Conservation (phyloP, 2,113 vertebrate species). For the Malurus cyaneus region DNA sequence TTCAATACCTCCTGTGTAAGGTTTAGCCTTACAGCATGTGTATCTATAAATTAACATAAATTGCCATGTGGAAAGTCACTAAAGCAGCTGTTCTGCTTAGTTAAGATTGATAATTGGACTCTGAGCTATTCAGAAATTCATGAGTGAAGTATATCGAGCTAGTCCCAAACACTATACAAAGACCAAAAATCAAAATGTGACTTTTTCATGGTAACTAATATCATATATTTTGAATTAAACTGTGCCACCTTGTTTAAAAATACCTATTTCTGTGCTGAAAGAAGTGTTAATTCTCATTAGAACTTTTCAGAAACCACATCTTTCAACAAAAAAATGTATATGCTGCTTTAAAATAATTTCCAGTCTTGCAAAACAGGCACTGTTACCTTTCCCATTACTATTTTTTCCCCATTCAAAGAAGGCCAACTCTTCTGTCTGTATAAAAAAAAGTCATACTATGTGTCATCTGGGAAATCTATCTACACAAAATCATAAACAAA, state of each 20-base stretch:
- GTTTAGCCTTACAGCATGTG: not conserved
- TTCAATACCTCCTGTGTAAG: slow-evolving; percentile 10
- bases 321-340: not conserved
- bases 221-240: not conserved
- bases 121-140: slow-evolving; percentile 27
- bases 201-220: not conserved
- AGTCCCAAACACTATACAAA: not conserved
- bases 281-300: not conserved
- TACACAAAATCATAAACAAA: not conserved
- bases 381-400: not conserved
- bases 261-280: not conserved
- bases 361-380: not conserved
- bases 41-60: slow-evolving; percentile 49
- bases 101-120: slow-evolving; percentile 47
- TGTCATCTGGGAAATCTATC: not conserved
- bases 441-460: not conserved
- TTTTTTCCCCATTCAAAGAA: not conserved
- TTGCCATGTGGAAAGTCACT: slow-evolving; percentile 21
- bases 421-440: not conserved
- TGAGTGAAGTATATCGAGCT: not conserved
- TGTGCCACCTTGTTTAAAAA: not conserved
- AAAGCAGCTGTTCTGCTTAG: slow-evolving; percentile 45
- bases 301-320: not conserved
- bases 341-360: not conserved
- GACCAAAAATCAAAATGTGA: not conserved